Percentiles rank a stretch among this genome's conserved stretches.
Conservation (phyloP, 2,888 invertebrate genomes). For the Meandrusa payeni region DNA sequence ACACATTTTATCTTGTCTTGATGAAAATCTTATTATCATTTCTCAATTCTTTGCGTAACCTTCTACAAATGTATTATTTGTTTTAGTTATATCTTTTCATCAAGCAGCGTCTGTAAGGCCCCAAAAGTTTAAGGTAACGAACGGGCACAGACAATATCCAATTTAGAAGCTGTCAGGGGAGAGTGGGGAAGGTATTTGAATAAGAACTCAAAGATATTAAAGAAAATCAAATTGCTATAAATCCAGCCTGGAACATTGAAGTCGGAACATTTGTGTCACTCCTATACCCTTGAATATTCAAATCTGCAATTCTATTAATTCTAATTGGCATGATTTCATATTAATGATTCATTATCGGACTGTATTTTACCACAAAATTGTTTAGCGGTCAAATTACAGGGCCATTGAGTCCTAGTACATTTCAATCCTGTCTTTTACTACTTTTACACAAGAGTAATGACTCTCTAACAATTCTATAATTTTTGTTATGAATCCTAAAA, state of each 20-base stretch:
- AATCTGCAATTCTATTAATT: neutral
- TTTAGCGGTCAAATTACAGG: no score
- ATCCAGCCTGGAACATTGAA: slow-evolving; percentile 5
- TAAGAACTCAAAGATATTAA: slow-evolving; percentile 15
- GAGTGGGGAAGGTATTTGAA: slow-evolving; percentile 15
- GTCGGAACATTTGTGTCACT: slow-evolving; percentile 1
- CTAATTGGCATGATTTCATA: slow-evolving; percentile 12
- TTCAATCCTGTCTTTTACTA: no score
- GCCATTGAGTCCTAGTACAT: no score
- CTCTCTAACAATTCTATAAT: no score
- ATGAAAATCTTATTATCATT: slow-evolving; percentile 5
- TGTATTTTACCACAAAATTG: no score
- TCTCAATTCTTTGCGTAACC: neutral
- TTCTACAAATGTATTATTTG: slow-evolving; percentile 4
- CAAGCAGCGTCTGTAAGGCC: slow-evolving; percentile 1
- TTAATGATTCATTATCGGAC: slow-evolving; percentile 5
- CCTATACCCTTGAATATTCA: slow-evolving; percentile 9
- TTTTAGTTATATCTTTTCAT: slow-evolving; percentile 5
- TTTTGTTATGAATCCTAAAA: no score
- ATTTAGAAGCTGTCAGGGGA: slow-evolving; percentile 17
- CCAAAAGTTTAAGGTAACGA: slow-evolving; percentile 20
- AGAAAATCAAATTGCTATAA: slow-evolving; percentile 19
- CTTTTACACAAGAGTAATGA: no score
- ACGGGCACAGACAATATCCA: slow-evolving; percentile 18
- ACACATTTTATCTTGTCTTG: neutral